A percentile compares a stretch with the other conserved stretches of the same genome.
Conservation (phyloP, 1,140 invertebrate species). For the Heliconius nattereri region DNA sequence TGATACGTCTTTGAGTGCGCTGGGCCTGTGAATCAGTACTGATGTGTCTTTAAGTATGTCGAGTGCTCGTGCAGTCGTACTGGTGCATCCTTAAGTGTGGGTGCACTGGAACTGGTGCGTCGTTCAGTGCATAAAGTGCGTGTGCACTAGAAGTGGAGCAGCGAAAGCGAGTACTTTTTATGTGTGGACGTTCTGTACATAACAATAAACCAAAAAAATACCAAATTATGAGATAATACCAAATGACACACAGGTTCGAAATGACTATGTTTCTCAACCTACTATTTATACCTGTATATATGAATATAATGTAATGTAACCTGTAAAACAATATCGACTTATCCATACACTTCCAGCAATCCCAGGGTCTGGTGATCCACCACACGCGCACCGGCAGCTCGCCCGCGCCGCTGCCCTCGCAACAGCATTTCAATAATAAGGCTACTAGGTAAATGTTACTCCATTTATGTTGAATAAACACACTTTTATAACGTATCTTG, state of each 20-base stretch:
- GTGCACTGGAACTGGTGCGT: background rate
- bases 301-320: background rate
- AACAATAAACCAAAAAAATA: no score
- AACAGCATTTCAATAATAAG: slow-evolving; percentile 67
- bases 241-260: no score
- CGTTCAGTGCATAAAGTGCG: background rate
- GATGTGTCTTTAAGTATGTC: no score
- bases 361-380: slow-evolving; percentile 64
- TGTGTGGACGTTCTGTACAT: background rate
- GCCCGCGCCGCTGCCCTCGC: slow-evolving; percentile 69
- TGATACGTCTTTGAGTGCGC: no score
- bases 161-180: background rate
- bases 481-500: no score
- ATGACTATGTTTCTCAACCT: no score
- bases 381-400: slow-evolving; percentile 77
- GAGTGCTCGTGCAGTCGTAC: no score
- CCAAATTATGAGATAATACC: no score
- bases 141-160: background rate
- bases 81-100: no score
- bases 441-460: slow-evolving; percentile 65
- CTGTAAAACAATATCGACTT: background rate
- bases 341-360: slow-evolving; percentile 39
- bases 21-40: no score
- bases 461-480: no score
- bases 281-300: no score